Evolutionary conservation across 2,113 vertebrate species (phyloP), one percentile per base, ranked within the genome.

Genomic region (Daboia siamensis): DNA sequence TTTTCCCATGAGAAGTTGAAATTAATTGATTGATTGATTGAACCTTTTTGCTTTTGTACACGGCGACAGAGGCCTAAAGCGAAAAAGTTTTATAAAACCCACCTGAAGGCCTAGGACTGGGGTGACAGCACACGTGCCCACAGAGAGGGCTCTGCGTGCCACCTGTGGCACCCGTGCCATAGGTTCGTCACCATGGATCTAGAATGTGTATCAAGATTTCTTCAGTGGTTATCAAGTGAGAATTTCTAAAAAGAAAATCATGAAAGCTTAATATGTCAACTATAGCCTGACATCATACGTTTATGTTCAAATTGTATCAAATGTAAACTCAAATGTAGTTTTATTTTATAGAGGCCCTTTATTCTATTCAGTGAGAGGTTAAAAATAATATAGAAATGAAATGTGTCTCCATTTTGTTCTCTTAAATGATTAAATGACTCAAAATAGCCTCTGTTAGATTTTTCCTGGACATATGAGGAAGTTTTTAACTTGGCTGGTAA

Each of bases 401-500:
- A 93, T 0, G 92, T 85, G 87, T 8, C 93, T 4, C 17, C 0
- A 0, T 93, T 92, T 90, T 91, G 90, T 90, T 94, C 90, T 54
- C 23, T 89, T 39, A 11, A 24, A 10, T 91, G 64, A 6, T 69
- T 29, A 0, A 4, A 92, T 89, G 86, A 0, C 0, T 90, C 0
- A 4, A 88, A 46, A 94, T 89, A 69, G 93, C 56, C 93, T 94
- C 95, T 0, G 0, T 61, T 0, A 29, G 89, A 95, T 88, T 93
- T 13, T 54, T 91, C 89, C 93, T 86, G 0, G 0, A 88, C 87
- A 88, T 95, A 94, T 94, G 96, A 95, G 94, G 94, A 94, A 86
- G 87, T 90, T 86, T 52, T 87, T 90, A 93, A 17, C 90, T 95
- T 96, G 96, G 96, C 94, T 96, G 59, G 93, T 93, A 94, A 24